A percentile compares a stretch with the other conserved stretches of the same genome.
phyloP scores from a whole-genome alignment of 2,797 vertebrate species.

The Tenualosa ilisha region DNA sequence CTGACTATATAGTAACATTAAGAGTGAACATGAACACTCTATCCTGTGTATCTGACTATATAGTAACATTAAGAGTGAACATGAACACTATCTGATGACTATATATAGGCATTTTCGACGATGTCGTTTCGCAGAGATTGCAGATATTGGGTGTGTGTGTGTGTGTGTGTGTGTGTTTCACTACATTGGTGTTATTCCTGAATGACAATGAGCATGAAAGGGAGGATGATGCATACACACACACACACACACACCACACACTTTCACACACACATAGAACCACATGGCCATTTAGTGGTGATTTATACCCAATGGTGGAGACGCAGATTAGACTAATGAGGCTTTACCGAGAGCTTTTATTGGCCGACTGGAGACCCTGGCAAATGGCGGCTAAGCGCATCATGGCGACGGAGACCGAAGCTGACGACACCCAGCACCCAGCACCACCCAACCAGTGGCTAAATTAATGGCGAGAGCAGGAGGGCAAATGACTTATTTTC shows the following conservation, averaged over 20 bases:
- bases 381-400: neutral
- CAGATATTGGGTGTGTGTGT: neutral
- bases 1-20: too few relatives aligned
- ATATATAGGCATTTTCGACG: too few relatives aligned
- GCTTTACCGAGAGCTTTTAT: neutral
- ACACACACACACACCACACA: conserved; percentile 15
- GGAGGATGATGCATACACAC: neutral
- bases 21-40: too few relatives aligned
- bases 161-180: too few relatives aligned
- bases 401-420: too few relatives aligned
- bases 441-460: neutral
- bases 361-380: neutral
- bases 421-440: neutral
- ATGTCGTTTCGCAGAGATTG: too few relatives aligned
- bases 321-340: neutral
- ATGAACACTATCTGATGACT: too few relatives aligned
- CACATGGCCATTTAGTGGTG: neutral
- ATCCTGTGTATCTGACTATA: too few relatives aligned
- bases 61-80: too few relatives aligned
- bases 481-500: neutral
- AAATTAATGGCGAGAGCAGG: neutral
- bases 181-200: too few relatives aligned
- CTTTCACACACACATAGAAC: conserved; percentile 9
- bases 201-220: too few relatives aligned
- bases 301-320: neutral